Evolutionary conservation across 2,797 vertebrate genomes (phyloP).

Genomic region (Catamblyrhynchus diadema): DNA sequence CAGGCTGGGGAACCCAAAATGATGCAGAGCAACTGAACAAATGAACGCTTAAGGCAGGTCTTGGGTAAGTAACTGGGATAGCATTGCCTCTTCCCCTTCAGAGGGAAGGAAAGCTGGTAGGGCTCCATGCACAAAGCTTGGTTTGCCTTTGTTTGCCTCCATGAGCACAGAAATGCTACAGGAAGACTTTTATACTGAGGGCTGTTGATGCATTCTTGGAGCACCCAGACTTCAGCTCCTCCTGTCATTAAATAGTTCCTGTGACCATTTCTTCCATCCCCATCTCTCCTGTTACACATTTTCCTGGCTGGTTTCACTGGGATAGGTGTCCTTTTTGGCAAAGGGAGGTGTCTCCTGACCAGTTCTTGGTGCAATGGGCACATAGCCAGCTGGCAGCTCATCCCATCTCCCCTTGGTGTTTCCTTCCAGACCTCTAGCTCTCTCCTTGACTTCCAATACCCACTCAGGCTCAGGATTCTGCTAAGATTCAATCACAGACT

Average conservation of each 20-base stretch:
- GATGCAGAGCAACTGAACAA: background rate
- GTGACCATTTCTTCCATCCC: background rate
- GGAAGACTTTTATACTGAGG: background rate
- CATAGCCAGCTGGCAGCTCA: background rate
- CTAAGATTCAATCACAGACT: background rate
- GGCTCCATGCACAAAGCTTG: background rate
- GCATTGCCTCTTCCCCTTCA: background rate
- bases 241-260: background rate
- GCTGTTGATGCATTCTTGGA: background rate
- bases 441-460: background rate
- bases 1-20: background rate
- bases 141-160: background rate
- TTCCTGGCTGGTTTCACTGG: background rate
- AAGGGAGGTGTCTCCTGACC: background rate
- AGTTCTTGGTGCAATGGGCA: background rate
- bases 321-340: background rate
- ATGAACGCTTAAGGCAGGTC: background rate
- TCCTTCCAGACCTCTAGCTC: background rate
- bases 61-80: background rate
- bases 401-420: rapidly evolving
- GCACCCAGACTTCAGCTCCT: background rate
- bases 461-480: background rate
- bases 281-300: background rate
- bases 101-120: background rate
- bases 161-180: background rate